Percentiles rank a stretch among this genome's conserved stretches.
Conservation (phyloP, 2,888 invertebrate species). For the Venusia cambrica region DNA sequence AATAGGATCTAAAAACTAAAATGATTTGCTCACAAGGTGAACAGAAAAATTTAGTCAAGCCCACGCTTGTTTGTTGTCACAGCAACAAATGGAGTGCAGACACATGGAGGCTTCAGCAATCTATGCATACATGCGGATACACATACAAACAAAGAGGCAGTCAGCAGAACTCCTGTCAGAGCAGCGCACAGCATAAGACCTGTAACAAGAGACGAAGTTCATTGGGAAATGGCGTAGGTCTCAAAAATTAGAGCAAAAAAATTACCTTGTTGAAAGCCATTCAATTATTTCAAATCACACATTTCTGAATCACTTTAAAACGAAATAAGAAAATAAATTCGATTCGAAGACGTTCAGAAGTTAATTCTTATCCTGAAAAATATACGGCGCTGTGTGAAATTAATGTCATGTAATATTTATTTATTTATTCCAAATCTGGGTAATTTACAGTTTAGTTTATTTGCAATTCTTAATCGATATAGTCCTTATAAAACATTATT, state of each 20-base stretch:
- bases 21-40: conserved; percentile 27
- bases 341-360: no score
- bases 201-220: conserved; percentile 52
- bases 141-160: conserved; percentile 16
- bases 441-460: no score
- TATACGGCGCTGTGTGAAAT: no score
- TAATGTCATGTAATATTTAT: no score
- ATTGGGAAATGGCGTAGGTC: conserved; percentile 41
- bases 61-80: neutral
- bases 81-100: conserved; percentile 5
- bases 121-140: conserved; percentile 12
- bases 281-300: no score
- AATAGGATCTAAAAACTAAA: conserved; percentile 8
- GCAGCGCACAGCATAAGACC: conserved; percentile 33
- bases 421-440: conserved; percentile 7
- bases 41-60: conserved; percentile 16
- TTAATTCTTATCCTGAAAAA: no score
- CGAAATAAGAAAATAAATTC: no score
- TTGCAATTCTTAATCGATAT: no score
- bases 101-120: conserved; percentile 17
- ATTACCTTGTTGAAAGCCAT: conserved; percentile 24
- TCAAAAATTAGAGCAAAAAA: conserved; percentile 26
- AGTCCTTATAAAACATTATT: no score
- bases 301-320: no score
- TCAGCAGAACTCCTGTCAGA: conserved; percentile 27